Evolutionary conservation across 2,113 vertebrate species (phyloP).

Genomic region (Malaclemys terrapin): DNA sequence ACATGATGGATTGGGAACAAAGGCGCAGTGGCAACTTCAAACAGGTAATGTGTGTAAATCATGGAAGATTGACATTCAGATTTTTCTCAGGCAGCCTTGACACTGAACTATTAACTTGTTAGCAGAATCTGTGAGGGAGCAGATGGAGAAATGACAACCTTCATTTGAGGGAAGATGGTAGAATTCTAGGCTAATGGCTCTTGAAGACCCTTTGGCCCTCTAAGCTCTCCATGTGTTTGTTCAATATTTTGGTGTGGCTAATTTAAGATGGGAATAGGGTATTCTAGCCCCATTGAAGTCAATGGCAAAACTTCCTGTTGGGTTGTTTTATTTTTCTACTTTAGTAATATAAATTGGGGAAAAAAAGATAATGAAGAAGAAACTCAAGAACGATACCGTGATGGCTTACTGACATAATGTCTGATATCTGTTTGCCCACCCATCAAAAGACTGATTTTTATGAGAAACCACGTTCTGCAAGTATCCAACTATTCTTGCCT

Average conservation of each 20-base stretch:
- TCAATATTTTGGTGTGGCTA: background rate
- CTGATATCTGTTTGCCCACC: background rate
- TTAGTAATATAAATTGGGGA: slow-evolving; percentile 10
- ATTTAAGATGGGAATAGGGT: background rate
- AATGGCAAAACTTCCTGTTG: background rate
- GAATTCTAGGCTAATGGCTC: slow-evolving; percentile 38
- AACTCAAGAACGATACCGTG: background rate
- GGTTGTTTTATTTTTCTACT: slow-evolving; percentile 34
- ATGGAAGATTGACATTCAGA: background rate
- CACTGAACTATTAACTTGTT: background rate
- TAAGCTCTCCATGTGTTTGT: background rate
- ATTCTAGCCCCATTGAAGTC: background rate
- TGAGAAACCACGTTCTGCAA: slow-evolving; percentile 39
- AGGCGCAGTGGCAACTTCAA: slow-evolving; percentile 97
- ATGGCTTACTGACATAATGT: slow-evolving; percentile 7
- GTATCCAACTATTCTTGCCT: slow-evolving; percentile 33
- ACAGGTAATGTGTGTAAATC: slow-evolving; percentile 83
- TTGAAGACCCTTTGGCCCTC: background rate
- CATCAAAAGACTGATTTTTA: slow-evolving; percentile 30
- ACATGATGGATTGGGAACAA: slow-evolving; percentile 99
- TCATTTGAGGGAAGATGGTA: background rate
- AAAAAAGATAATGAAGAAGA: slow-evolving; percentile 22
- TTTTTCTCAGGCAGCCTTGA: background rate
- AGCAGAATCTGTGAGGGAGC: background rate
- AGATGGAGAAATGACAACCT: background rate